Evolutionary conservation across 2,113 vertebrate genomes (phyloP), one percentile per base, ranked within the genome.

Genomic region (Arvicanthis niloticus): DNA sequence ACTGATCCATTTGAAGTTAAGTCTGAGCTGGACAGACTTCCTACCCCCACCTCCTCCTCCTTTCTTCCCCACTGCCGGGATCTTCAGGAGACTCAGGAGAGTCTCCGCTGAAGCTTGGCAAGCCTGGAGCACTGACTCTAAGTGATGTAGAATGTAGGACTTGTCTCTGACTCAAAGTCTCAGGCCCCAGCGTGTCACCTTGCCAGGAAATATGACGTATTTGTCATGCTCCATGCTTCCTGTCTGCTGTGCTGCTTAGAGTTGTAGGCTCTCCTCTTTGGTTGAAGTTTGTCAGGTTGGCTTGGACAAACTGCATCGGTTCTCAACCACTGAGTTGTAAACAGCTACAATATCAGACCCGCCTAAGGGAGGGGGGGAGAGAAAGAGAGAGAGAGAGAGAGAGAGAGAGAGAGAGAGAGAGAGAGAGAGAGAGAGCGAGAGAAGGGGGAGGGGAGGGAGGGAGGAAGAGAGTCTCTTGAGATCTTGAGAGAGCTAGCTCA

Each of bases 1-100:
- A 86, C 94, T 95, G 97, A 97, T 97, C 91, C 96, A 94, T 78
- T 51, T 94, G 96, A 93, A 97, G 97, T 58, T 58, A 86, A 73
- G 92, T 87, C 92, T 97, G 70, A 75, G 82, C 96, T 97, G 91
- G 91, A 78, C 88, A 78, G 92, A 72, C 70, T 70, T 77, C 89
- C 92, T 92, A 42, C 90, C 58, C 88, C 70, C 56, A 65, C 11
- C 13, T 31, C 88, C 51, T 37, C 89, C 40, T 62, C 31, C 22
- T n/a, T 12, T 8, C 22, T 26, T n/a, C 87, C 65, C 42, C 53
- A 91, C 72, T 65, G 68, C 70, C 42, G 68, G 72, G 31, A 60
- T 89, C 89, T 88, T 89, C 81, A 86, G 51, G 80, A 97, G 80
- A 86, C 51, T 40, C 75, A 86, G 42, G n/a, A 6, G 34, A 65